Base-by-base conservation (phyloP, 2,113 vertebrate genomes). In the Acrocephalus kingi region DNA sequence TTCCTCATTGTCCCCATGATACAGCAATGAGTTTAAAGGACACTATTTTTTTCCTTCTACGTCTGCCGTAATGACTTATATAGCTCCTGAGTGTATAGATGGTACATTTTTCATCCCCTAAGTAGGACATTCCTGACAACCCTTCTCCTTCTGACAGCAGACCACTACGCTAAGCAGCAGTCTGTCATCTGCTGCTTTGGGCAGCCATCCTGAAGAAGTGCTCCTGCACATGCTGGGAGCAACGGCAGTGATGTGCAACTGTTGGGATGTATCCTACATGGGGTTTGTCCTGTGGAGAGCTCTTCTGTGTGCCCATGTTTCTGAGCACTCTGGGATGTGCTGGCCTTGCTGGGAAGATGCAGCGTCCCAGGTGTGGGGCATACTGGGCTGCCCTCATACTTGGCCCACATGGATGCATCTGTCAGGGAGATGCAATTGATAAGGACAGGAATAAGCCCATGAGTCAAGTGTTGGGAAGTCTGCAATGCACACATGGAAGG, bases 231-330 rank as follows among this genome's bases (percentile, higher is more conserved):
- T 0, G 1, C 62, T 88, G 88, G 48, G 85, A 84, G 14, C 21
- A 74, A 78, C 56, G 21, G 41, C 0, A 8, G 33, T 31, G 62
- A 48, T 43, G 39, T 51, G 61, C 46, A 55, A 21, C 55, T 46
- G 8, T 25, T 35, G 39, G 43, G 51, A 43, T 3, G 1, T 25
- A 7, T 41, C 55, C 46, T 27, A 0, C 23, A 1, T 1, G 11
- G 43, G 18, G 3, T 68, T 49, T 61, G 46, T 19, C 5, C 2
- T 1, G 21, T 7, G 25, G 35, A 46, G 46, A 48, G 15, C 41
- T 24, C 33, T 45, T 55, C 22, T 6, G 21, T 0, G 0, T 0
- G 0, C 31, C 11, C 7, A 3, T 1, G 0, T 16, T 67, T 51
- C 35, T 87, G 52, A 46, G 35, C 62, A 31, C 18, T 27, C 30